A percentile compares a stretch with the other conserved stretches of the same genome.
Evolutionary conservation across 2,113 vertebrate species (phyloP).

Genomic region (Ranitomeya variabilis): DNA sequence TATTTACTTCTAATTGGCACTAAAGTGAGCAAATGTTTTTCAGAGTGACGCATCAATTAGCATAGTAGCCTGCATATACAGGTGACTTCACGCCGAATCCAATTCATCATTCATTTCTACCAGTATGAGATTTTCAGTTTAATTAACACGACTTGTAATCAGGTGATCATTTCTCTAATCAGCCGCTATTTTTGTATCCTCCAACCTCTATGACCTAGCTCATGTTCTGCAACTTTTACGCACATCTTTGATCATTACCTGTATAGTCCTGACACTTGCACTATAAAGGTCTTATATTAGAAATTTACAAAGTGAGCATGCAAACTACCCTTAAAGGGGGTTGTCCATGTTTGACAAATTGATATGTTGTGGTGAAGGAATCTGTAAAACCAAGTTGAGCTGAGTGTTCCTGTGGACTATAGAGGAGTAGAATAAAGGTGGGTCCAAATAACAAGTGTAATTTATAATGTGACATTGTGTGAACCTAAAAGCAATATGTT

Average conservation of each 20-base stretch:
- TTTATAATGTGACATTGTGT: no score
- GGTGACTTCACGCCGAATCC: slow-evolving; percentile 13
- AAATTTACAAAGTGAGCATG: no score
- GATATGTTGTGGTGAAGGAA: no score
- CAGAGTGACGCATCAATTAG: slow-evolving; percentile 8
- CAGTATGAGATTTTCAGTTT: not conserved
- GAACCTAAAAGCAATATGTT: no score
- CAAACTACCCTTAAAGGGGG: no score
- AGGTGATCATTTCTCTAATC: not conserved
- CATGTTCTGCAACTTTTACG: not conserved
- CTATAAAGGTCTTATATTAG: no score
- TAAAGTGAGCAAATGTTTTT: not conserved
- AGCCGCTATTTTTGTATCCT: not conserved
- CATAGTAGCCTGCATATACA: not conserved
- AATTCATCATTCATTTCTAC: not conserved
- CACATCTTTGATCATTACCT: not conserved
- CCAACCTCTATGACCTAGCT: not conserved
- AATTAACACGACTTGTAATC: not conserved
- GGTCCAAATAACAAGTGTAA: no score
- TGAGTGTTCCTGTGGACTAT: no score
- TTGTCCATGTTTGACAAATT: no score
- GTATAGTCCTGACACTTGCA: not conserved
- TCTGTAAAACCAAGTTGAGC: no score
- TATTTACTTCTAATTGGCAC: not conserved
- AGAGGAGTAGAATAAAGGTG: no score